A percentile compares a stretch with the other conserved stretches of the same genome.
Evolutionary conservation across 2,113 vertebrate species (phyloP).

Genomic region (Zosterops hypoxanthus): DNA sequence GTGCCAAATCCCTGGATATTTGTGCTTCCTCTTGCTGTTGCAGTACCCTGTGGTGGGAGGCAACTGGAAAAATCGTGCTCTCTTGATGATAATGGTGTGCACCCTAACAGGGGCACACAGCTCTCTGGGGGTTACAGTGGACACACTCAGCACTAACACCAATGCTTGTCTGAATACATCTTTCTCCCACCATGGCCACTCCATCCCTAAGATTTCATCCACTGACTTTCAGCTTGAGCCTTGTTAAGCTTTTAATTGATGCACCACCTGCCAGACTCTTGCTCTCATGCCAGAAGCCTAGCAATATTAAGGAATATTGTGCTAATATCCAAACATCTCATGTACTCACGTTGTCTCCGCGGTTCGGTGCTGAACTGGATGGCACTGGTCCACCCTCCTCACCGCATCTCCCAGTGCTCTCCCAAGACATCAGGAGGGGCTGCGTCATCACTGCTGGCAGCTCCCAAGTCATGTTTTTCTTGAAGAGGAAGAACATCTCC

Average conservation of each 20-base stretch:
- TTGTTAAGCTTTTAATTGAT: neutral
- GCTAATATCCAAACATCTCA: neutral
- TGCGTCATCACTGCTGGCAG: neutral
- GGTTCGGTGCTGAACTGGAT: neutral
- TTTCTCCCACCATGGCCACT: neutral
- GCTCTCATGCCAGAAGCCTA: neutral
- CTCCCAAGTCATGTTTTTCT: neutral
- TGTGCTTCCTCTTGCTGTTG: neutral
- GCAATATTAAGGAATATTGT: neutral
- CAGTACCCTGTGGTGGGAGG: neutral
- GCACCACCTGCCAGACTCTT: neutral
- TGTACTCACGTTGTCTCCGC: neutral
- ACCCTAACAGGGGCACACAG: neutral
- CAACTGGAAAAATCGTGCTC: neutral
- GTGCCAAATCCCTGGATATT: neutral
- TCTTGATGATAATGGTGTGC: neutral
- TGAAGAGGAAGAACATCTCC: neutral
- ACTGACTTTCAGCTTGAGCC: neutral
- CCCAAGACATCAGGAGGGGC: neutral
- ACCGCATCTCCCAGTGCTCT: neutral
- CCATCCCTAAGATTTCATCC: neutral
- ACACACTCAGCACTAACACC: neutral
- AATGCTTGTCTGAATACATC: neutral
- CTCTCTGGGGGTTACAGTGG: neutral
- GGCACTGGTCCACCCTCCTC: neutral